Conservation (phyloP, 2,888 invertebrate genomes). For the Silvanus unidentatus region DNA sequence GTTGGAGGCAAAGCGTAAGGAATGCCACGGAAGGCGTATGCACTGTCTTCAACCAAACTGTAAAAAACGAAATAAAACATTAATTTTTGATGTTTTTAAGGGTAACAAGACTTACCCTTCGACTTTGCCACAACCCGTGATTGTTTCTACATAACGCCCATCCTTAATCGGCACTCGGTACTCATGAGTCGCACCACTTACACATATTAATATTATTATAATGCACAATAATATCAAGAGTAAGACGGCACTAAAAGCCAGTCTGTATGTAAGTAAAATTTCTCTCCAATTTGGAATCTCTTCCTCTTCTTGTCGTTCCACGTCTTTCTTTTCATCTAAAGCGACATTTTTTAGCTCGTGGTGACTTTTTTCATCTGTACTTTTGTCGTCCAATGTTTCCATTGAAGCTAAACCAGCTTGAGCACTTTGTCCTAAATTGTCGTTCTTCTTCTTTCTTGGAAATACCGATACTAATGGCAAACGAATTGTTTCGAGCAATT, state of each 20-base stretch:
- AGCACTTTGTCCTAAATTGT: slow-evolving; percentile 40
- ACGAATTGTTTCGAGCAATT: slow-evolving; percentile 56
- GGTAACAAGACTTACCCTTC: slow-evolving; percentile 57
- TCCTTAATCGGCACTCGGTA: slow-evolving; percentile 60
- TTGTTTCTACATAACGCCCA: slow-evolving; percentile 65
- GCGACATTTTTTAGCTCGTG: slow-evolving; percentile 72
- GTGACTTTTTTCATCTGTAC: slow-evolving; percentile 58
- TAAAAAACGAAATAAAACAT: slow-evolving; percentile 3
- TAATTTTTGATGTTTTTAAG: background rate
- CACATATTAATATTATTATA: slow-evolving; percentile 60
- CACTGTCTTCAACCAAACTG: slow-evolving; percentile 66
- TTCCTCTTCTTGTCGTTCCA: slow-evolving; percentile 49
- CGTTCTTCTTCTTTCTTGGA: slow-evolving; percentile 45
- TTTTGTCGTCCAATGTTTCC: slow-evolving; percentile 73
- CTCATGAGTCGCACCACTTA: slow-evolving; percentile 52
- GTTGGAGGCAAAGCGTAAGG: slow-evolving; percentile 74
- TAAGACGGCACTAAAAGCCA: slow-evolving; percentile 52
- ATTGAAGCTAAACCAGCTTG: slow-evolving; percentile 72
- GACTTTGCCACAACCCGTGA: slow-evolving; percentile 71
- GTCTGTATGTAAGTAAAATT: slow-evolving; percentile 59
- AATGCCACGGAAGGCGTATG: slow-evolving; percentile 74
- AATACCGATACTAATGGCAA: slow-evolving; percentile 56
- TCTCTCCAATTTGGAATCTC: slow-evolving; percentile 51
- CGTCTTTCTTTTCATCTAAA: slow-evolving; percentile 55
- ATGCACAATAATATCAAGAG: slow-evolving; percentile 57